A percentile compares a stretch with the other conserved stretches of the same genome.
These are phyloP conservation scores for Eclectus roratus DNA, from an alignment of 2,113 vertebrate species.

Conservation along the genomic window DNA sequence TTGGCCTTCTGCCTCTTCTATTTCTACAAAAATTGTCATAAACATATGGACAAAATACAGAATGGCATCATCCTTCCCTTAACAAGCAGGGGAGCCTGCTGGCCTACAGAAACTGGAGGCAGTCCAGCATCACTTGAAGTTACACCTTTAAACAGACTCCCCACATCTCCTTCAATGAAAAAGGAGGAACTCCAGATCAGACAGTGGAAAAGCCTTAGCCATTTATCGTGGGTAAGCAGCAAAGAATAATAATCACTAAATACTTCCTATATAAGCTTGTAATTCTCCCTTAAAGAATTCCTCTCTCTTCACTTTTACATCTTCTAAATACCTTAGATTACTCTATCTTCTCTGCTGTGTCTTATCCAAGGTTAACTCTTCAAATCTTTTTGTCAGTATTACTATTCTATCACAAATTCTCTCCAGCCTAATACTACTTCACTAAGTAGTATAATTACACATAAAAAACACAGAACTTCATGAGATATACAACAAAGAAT, in stretches of 20 bases:
- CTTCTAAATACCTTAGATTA: neutral
- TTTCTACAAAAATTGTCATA: neutral
- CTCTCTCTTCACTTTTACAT: neutral
- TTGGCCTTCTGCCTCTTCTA: neutral
- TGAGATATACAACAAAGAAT: neutral
- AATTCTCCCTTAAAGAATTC: neutral
- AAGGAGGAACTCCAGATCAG: neutral
- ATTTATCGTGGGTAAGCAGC: neutral
- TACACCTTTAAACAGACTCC: neutral
- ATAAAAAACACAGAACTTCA: neutral
- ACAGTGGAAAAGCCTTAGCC: neutral
- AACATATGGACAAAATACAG: neutral
- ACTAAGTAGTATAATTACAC: neutral
- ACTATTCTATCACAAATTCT: neutral
- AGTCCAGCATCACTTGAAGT: neutral
- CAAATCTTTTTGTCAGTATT: neutral
- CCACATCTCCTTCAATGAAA: neutral
- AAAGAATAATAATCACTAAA: neutral
- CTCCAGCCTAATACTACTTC: neutral
- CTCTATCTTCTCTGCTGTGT: neutral
- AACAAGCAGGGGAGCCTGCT: neutral
- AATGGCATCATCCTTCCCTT: neutral
- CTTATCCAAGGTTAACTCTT: neutral
- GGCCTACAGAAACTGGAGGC: neutral
- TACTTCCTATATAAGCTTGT: neutral